phyloP scores from a whole-genome alignment of 2,888 invertebrate species.

The Epirrhoe tristata region DNA sequence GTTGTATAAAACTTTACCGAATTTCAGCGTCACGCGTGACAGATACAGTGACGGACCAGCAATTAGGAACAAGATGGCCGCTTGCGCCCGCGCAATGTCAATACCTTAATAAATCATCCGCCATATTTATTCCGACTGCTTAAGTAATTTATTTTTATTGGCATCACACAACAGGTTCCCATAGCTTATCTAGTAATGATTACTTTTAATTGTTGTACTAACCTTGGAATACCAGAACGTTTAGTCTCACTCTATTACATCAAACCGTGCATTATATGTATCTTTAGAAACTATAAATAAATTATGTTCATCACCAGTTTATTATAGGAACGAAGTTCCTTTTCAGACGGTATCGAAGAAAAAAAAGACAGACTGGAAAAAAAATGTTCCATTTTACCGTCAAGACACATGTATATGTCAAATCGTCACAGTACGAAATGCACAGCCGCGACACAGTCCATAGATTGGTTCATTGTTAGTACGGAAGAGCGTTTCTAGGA shows the following conservation, averaged over 20 bases:
- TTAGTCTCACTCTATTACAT: constrained; percentile 26
- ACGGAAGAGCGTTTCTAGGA: too few species aligned
- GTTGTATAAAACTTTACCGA: constrained; percentile 4
- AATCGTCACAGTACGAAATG: too few species aligned
- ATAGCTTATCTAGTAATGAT: constrained; percentile 40
- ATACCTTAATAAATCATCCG: constrained; percentile 78
- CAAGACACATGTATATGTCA: too few species aligned
- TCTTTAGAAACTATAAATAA: constrained; percentile 4
- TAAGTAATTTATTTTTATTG: constrained; percentile 66
- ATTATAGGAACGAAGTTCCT: too few species aligned
- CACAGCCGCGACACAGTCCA: too few species aligned
- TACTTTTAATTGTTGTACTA: constrained; percentile 46
- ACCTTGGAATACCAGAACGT: constrained; percentile 32
- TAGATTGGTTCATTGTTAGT: too few species aligned
- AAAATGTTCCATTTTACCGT: too few species aligned
- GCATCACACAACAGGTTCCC: constrained; percentile 50
- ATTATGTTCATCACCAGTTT: background rate
- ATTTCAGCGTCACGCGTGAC: constrained; percentile 61
- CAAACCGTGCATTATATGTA: constrained; percentile 16
- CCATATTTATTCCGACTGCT: constrained; percentile 77
- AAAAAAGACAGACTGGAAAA: too few species aligned
- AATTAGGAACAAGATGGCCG: constrained; percentile 81
- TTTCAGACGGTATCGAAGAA: too few species aligned
- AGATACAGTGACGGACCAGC: constrained; percentile 75
- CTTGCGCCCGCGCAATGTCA: constrained; percentile 75